These are phyloP conservation scores for Diabrotica undecimpunctata DNA, from an alignment of 1,140 invertebrate species.

Conservation along the genomic window DNA sequence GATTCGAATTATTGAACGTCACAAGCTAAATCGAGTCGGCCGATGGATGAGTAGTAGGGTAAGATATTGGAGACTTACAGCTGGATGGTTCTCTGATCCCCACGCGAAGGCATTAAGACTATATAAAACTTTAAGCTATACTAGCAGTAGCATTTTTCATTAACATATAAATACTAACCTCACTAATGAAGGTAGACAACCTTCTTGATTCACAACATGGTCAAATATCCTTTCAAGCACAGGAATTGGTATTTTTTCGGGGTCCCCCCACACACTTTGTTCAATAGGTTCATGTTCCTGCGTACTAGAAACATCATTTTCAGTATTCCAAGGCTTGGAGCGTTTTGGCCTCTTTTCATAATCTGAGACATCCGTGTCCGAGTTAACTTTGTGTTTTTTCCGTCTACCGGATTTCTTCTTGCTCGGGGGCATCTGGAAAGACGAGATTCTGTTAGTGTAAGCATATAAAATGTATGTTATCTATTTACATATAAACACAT, in stretches of 20 bases:
- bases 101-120: too few relatives aligned
- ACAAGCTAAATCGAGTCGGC: too few relatives aligned
- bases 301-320: conserved; percentile 37
- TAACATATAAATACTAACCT: conserved; percentile 50
- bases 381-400: conserved; percentile 47
- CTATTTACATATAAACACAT: too few relatives aligned
- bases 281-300: conserved; percentile 48
- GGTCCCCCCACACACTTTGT: conserved; percentile 57
- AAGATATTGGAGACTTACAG: too few relatives aligned
- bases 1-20: too few relatives aligned
- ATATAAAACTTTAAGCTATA: too few relatives aligned
- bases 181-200: conserved; percentile 67
- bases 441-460: neutral
- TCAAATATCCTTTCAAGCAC: conserved; percentile 69
- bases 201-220: conserved; percentile 60
- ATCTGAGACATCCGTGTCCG: conserved; percentile 52
- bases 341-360: conserved; percentile 50
- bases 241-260: conserved; percentile 55
- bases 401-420: conserved; percentile 51
- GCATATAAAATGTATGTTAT: too few relatives aligned
- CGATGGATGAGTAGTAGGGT: too few relatives aligned
- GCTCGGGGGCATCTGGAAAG: conserved; percentile 37
- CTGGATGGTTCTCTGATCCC: too few relatives aligned
- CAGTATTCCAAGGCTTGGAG: conserved; percentile 30
- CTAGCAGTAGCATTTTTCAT: too few relatives aligned